Evolutionary conservation across 2,113 vertebrate genomes (phyloP).

Genomic region (Hippocampus guttulatus): DNA sequence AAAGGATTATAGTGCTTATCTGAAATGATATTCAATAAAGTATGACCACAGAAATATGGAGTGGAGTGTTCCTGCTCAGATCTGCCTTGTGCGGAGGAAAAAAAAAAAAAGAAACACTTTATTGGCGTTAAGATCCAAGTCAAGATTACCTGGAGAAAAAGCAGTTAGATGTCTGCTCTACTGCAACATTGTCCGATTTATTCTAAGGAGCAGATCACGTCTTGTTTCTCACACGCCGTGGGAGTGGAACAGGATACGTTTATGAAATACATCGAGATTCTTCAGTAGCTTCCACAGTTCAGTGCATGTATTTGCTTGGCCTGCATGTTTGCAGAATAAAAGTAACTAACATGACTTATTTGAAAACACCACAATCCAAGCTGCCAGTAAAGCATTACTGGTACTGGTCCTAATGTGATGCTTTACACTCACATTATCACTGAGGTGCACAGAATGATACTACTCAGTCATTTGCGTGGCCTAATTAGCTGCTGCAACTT

Average conservation of each 20-base stretch:
- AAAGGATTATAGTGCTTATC: constrained; percentile 80
- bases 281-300: constrained; percentile 53
- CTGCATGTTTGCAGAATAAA: constrained; percentile 5
- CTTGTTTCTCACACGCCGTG: constrained; percentile 44
- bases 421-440: constrained; percentile 43
- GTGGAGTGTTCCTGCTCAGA: constrained; percentile 71
- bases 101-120: constrained; percentile 66
- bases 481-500: constrained; percentile 59
- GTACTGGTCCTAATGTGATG: constrained; percentile 19
- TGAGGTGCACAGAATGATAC: constrained; percentile 54
- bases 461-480: constrained; percentile 57
- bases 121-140: constrained; percentile 79
- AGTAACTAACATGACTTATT: background rate
- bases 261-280: constrained; percentile 64
- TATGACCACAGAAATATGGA: constrained; percentile 72
- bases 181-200: constrained; percentile 57
- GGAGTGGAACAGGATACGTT: constrained; percentile 67
- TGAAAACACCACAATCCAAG: constrained; percentile 16
- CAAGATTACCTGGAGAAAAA: constrained; percentile 74
- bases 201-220: constrained; percentile 58
- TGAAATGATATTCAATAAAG: constrained; percentile 83
- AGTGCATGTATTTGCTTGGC: constrained; percentile 37
- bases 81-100: constrained; percentile 60
- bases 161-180: constrained; percentile 69
- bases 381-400: constrained; percentile 19